Evolutionary conservation across 2,797 vertebrate species (phyloP), one percentile per base, ranked within the genome.

Genomic region (Ptychadena robeensis): DNA sequence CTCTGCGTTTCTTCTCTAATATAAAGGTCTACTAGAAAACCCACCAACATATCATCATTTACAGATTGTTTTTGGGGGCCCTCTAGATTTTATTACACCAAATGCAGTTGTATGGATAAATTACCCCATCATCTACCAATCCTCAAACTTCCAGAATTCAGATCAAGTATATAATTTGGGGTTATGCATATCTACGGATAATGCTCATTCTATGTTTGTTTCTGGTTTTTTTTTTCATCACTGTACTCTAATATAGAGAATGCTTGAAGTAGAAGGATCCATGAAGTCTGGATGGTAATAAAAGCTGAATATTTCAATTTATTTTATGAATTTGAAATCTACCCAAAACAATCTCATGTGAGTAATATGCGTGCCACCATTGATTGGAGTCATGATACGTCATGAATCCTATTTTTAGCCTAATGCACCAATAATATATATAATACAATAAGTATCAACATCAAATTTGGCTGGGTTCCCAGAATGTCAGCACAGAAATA

Each of bases 381-480:
- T 12, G 59, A 63, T 11, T 64, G n/a, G 9, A 40, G 59, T 61
- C 25, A 37, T 63, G n/a, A 30, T 64, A 64, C 73, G 38, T 75
- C 14, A 38, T 30, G 34, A 11, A 18, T 63, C 5, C 73, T 75
- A 75, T 75, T 75, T 75, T 75, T 75, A 75, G 73, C 25, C 18
- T 40, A 64, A 75, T 75, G 59, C 18, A 64, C 73, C 73, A 63
- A 75, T 75, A 75, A 40, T 64, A 64, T 64, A 75, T 75, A 30
- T 37, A 70, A 38, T 40, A 61, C 28, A 28, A 79, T 40, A 38
- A 48, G 66, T 70, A 70, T 68, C 32, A 70, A 28, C 48, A 70
- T 70, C 61, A 57, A 38, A 28, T 38, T 37, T 79, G 77, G 77
- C 77, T 28, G 40, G 9, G 28, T 70, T 79, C 77, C 77, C 77